A percentile compares a stretch with the other conserved stretches of the same genome.
phyloP scores from a whole-genome alignment of 1,140 invertebrate species.

The Bacillus rossius region DNA sequence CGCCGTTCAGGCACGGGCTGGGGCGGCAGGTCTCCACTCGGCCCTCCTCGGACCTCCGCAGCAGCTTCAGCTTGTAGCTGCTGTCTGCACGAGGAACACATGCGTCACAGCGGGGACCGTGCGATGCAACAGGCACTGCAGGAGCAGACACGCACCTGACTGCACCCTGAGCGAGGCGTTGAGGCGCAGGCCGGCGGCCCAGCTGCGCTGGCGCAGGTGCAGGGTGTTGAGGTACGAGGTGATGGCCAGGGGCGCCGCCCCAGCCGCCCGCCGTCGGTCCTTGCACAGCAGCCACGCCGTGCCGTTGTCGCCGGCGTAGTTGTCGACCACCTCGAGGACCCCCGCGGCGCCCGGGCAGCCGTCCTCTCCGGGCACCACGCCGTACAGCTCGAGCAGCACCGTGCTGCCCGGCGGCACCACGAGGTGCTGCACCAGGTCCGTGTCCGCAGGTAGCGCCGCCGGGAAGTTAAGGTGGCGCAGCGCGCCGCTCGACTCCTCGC shows the following conservation, averaged over 20 bases:
- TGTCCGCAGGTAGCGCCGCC: slow-evolving; percentile 40
- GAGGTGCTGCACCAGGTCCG: slow-evolving; percentile 49
- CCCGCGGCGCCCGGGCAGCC: slow-evolving; percentile 39
- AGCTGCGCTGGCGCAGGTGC: slow-evolving; percentile 43
- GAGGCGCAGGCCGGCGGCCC: slow-evolving; percentile 40
- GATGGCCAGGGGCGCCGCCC: slow-evolving; percentile 41
- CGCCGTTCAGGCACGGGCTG: slow-evolving; percentile 61
- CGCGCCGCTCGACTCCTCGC: slow-evolving; percentile 35
- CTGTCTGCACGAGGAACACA: slow-evolving; percentile 43
- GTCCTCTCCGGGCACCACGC: slow-evolving; percentile 38
- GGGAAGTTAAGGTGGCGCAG: slow-evolving; percentile 53
- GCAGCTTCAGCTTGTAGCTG: slow-evolving; percentile 53
- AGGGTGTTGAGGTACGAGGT: slow-evolving; percentile 56
- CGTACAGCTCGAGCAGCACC: slow-evolving; percentile 48
- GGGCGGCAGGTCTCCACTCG: slow-evolving; percentile 57
- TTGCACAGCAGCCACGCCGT: slow-evolving; percentile 57
- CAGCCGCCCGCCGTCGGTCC: background rate
- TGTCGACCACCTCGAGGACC: slow-evolving; percentile 55
- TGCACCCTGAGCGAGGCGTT: slow-evolving; percentile 46
- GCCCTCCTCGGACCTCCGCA: slow-evolving; percentile 46
- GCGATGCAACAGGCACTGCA: background rate
- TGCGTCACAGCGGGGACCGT: too few species aligned
- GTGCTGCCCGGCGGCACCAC: slow-evolving; percentile 50
- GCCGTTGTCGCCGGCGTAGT: slow-evolving; percentile 58
- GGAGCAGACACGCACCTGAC: slow-evolving; percentile 11